phyloP scores from a whole-genome alignment of 1,140 invertebrate genomes.

The Muscidifurax raptorellus region DNA sequence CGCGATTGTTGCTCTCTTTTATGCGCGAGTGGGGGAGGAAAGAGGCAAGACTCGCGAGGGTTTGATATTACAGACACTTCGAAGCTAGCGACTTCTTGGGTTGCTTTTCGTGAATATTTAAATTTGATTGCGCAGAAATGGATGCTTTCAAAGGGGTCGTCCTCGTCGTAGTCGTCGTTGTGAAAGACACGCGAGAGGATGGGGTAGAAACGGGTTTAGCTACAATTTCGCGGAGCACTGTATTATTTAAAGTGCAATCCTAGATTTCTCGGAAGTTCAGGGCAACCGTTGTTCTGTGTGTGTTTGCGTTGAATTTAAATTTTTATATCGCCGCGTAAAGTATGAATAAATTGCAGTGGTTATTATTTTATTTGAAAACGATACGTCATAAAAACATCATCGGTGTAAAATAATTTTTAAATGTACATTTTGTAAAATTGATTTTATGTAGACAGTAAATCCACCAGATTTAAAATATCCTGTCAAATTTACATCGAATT shows the following conservation, averaged over 20 bases:
- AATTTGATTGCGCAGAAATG: constrained; percentile 29
- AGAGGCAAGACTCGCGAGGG: background rate
- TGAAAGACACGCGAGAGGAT: background rate
- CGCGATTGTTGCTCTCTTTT: constrained; percentile 18
- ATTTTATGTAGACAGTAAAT: no score
- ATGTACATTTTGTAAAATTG: no score
- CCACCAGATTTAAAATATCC: no score
- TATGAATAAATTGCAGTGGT: no score
- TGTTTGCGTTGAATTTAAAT: no score
- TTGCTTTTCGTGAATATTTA: constrained; percentile 31
- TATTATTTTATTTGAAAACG: no score
- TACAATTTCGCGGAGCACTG: background rate
- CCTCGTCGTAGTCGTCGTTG: background rate
- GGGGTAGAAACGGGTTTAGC: background rate
- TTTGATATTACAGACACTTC: constrained; percentile 32
- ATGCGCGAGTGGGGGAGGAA: background rate
- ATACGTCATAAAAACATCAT: no score
- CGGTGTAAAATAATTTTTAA: no score
- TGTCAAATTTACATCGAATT: no score
- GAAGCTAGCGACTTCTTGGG: background rate
- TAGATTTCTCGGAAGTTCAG: background rate
- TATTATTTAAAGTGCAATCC: background rate
- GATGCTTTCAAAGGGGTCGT: background rate
- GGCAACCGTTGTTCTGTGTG: background rate
- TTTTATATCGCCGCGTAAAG: no score